phyloP scores from a whole-genome alignment of 2,888 invertebrate species.

The Sesamia inferens region DNA sequence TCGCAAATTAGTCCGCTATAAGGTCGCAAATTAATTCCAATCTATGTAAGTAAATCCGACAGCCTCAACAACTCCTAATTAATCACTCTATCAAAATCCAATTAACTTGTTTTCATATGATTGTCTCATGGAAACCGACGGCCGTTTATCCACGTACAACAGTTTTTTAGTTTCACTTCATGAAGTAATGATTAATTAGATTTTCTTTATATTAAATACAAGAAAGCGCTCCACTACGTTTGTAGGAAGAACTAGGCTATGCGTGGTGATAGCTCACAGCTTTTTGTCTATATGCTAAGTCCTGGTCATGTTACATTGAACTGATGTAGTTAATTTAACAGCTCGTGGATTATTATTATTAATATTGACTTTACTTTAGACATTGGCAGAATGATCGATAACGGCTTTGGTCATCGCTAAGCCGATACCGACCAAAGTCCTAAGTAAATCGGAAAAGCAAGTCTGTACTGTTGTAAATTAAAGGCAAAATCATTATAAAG shows the following conservation, averaged over 20 bases:
- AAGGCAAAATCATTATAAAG: background rate
- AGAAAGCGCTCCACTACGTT: constrained; percentile 45
- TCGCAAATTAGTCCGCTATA: background rate
- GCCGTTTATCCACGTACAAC: constrained; percentile 41
- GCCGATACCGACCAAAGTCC: background rate
- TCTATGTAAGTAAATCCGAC: constrained; percentile 12
- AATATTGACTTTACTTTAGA: no score
- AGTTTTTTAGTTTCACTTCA: constrained; percentile 58
- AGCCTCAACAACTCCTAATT: constrained; percentile 27
- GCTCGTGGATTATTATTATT: no score
- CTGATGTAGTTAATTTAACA: constrained; percentile 25
- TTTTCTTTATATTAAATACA: constrained; percentile 42
- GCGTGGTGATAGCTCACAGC: constrained; percentile 18
- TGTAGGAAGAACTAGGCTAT: constrained; percentile 22
- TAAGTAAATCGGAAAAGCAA: background rate
- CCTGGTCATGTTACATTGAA: constrained; percentile 2
- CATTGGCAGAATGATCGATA: no score
- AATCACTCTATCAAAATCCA: constrained; percentile 42
- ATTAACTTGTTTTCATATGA: constrained; percentile 49
- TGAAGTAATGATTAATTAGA: constrained; percentile 44
- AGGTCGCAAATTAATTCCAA: background rate
- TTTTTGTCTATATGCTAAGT: constrained; percentile 3
- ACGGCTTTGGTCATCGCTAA: background rate
- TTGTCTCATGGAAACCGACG: constrained; percentile 56
- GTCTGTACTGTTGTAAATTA: background rate